A percentile compares a stretch with the other conserved stretches of the same genome.
phyloP scores from a whole-genome alignment of 2,797 vertebrate species.

The Alexandromys oeconomus region DNA sequence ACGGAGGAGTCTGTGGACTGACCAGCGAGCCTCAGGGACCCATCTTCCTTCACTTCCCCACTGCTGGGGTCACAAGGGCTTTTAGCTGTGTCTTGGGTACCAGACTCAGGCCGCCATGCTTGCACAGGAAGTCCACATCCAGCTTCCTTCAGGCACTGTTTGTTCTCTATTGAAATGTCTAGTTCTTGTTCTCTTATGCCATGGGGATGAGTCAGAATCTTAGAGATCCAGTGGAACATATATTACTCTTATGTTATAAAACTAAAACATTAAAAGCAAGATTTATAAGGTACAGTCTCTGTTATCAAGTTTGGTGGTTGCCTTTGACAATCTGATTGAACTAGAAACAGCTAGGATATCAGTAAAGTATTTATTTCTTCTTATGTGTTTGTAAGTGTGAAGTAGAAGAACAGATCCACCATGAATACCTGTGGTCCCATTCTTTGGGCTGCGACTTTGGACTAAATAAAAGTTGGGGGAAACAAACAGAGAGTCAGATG shows the following conservation, averaged over 20 bases:
- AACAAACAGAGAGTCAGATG: neutral
- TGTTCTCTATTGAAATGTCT: constrained; percentile 5
- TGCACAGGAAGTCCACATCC: neutral
- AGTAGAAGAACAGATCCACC: neutral
- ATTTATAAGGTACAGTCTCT: neutral
- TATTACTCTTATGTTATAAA: neutral
- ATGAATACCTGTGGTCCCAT: neutral
- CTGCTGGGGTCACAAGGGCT: neutral
- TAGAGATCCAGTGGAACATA: neutral
- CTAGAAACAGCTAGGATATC: neutral
- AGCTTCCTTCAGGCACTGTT: neutral
- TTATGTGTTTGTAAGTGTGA: neutral
- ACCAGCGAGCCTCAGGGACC: neutral
- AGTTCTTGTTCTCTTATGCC: neutral
- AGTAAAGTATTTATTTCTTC: neutral
- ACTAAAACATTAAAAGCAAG: neutral
- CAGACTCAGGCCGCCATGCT: neutral
- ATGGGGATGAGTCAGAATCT: neutral
- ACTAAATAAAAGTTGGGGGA: neutral
- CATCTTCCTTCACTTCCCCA: neutral
- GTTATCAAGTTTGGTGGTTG: neutral
- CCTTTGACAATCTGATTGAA: neutral
- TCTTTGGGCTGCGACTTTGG: neutral
- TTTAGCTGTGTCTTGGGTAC: neutral
- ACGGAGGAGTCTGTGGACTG: too few species aligned